Evolutionary conservation across 2,888 invertebrate species (phyloP), one percentile per base, ranked within the genome.

Genomic region (Villa cingulata): DNA sequence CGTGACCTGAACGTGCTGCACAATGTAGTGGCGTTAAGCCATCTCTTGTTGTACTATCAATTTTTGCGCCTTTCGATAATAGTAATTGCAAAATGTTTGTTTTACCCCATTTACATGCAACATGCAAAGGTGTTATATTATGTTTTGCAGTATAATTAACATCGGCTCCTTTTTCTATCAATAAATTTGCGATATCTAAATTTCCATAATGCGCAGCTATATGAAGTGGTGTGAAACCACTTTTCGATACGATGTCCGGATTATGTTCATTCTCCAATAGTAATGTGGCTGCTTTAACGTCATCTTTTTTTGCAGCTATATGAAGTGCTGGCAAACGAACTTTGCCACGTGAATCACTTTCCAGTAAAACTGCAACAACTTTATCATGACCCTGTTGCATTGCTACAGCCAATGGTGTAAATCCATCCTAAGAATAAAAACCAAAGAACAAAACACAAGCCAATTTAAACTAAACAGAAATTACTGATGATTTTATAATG

Each of bases 151-250:
- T 83, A 60, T 86, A 88, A 66, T 96, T 97, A 16, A 95, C 87
- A 72, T 98, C 90, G 0, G 97, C 97, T 29, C 91, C 90, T 59
- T 86, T 83, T 51, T 88, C 81, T 45, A 96, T 78, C 42, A 98
- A 73, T 46, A 97, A 76, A 52, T 80, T 81, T 4, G 91, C 96
- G 52, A 96, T 90, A 58, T 88, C 88, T 54, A 89, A 88, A 70
- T 97, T 97, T 46, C 97, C 96, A 70, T 98, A 98, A 74, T 98
- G 97, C 5, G 97, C 87, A 18, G 95, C 92, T 58, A 98, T 98
- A 71, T 98, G 98, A 29, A 98, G 77, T 0, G 98, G 96, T 0
- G 98, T 98, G 70, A 98, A 98, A 23, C 96, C 96, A 53, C 91
- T 92, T 72, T 95, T 96, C 3, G 94, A 94, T 49, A 92, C 90